Evolutionary conservation across 1,140 invertebrate species (phyloP).

Genomic region (Arctopsyche grandis): DNA sequence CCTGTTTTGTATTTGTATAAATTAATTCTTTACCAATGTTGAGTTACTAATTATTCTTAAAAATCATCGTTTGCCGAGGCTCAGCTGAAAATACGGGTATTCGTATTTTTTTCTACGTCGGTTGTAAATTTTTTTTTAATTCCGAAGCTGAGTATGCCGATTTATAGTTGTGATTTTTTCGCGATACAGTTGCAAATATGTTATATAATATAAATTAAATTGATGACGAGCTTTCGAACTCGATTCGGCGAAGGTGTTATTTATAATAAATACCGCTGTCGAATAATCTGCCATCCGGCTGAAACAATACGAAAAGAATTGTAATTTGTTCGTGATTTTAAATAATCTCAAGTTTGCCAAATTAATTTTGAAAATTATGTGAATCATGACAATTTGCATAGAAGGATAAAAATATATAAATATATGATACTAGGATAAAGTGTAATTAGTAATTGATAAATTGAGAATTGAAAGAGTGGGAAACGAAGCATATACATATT

Average conservation of each 20-base stretch:
- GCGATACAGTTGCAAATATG: not conserved
- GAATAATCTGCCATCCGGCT: no score
- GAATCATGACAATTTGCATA: constrained; percentile 39
- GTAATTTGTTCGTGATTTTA: constrained; percentile 14
- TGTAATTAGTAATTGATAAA: constrained; percentile 28
- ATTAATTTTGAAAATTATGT: constrained; percentile 23
- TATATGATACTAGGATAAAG: constrained; percentile 36
- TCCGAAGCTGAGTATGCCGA: constrained; percentile 4
- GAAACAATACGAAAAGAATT: not conserved
- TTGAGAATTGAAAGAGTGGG: constrained; percentile 15
- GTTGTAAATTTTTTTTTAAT: not conserved
- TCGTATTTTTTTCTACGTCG: not conserved
- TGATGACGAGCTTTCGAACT: no score
- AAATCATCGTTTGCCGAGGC: not conserved
- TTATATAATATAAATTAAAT: not conserved
- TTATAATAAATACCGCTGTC: no score
- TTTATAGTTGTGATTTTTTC: constrained; percentile 19
- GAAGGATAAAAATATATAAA: constrained; percentile 21
- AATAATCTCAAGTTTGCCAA: constrained; percentile 40
- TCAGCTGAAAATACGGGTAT: not conserved
- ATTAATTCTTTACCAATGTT: not conserved
- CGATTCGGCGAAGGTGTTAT: no score
- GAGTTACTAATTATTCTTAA: not conserved
- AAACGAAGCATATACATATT: constrained; percentile 30
- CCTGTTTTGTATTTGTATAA: no score